These are phyloP conservation scores for Labeo calbasu DNA, from an alignment of 2,797 vertebrate genomes.

Conservation along the genomic window DNA sequence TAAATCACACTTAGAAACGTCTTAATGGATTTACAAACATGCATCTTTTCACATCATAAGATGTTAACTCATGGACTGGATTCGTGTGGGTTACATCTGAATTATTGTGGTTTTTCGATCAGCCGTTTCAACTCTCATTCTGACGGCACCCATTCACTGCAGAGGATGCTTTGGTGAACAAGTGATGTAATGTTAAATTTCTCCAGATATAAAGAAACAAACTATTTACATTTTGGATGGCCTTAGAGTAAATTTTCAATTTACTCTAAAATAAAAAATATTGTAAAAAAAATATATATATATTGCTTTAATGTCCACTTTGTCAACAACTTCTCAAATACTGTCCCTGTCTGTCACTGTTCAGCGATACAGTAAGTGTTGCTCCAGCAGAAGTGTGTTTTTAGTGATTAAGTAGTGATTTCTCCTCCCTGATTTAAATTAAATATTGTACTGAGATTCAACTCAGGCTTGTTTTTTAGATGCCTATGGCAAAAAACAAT, in stretches of 20 bases:
- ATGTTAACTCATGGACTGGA: background rate
- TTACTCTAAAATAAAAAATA: no score
- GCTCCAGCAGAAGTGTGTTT: background rate
- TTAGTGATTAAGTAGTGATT: background rate
- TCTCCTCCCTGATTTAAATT: background rate
- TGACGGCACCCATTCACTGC: background rate
- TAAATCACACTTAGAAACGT: background rate
- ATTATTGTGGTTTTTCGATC: background rate
- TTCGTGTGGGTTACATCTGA: no score
- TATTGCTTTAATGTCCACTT: background rate
- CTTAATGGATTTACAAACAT: background rate
- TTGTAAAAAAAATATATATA: no score
- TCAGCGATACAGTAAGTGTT: background rate
- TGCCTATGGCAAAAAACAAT: background rate
- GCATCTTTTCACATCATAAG: background rate
- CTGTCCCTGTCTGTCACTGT: background rate
- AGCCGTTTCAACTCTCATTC: background rate
- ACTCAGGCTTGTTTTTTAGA: background rate
- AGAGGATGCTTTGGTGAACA: background rate
- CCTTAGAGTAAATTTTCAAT: no score
- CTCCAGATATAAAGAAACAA: background rate
- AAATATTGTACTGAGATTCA: background rate
- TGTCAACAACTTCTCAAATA: background rate
- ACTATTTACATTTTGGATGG: background rate
- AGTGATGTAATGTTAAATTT: background rate